Conservation (phyloP, 2,888 invertebrate genomes). For the Bursaphelenchus okinawaensis region DNA sequence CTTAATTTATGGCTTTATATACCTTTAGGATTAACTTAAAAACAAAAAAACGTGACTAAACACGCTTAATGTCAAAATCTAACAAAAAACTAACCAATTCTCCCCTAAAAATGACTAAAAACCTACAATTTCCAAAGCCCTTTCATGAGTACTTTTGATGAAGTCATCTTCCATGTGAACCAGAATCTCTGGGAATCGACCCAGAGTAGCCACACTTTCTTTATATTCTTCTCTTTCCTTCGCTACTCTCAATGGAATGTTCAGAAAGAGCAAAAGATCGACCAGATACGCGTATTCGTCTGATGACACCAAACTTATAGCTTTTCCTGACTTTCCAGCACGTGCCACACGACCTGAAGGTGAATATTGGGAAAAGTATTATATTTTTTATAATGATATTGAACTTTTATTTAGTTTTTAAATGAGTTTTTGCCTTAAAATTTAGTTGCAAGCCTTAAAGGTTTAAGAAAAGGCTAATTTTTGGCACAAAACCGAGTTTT, state of each 20-base stretch:
- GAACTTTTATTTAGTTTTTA: too few relatives aligned
- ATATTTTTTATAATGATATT: too few relatives aligned
- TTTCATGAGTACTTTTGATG: conserved; percentile 71
- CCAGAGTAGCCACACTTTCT: conserved; percentile 63
- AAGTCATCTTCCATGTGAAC: conserved; percentile 78
- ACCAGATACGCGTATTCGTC: conserved; percentile 86
- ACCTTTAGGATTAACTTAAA: neutral
- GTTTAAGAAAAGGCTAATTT: too few relatives aligned
- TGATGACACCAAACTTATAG: conserved; percentile 79
- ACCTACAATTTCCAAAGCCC: conserved; percentile 70
- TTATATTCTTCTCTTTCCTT: conserved; percentile 22
- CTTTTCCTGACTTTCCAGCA: conserved; percentile 83
- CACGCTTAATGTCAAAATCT: neutral
- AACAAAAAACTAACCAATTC: too few relatives aligned
- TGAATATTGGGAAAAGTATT: too few relatives aligned
- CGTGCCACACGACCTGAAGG: conserved; percentile 76
- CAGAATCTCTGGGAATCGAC: conserved; percentile 73
- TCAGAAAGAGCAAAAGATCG: conserved; percentile 90
- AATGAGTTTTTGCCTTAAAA: too few relatives aligned
- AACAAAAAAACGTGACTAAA: neutral
- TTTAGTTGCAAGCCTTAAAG: too few relatives aligned
- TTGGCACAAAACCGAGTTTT: too few relatives aligned
- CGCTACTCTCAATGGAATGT: conserved; percentile 66
- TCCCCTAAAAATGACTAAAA: too few relatives aligned
- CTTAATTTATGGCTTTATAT: neutral